phyloP scores from a whole-genome alignment of 2,797 vertebrate species.

The Manis pentadactyla region DNA sequence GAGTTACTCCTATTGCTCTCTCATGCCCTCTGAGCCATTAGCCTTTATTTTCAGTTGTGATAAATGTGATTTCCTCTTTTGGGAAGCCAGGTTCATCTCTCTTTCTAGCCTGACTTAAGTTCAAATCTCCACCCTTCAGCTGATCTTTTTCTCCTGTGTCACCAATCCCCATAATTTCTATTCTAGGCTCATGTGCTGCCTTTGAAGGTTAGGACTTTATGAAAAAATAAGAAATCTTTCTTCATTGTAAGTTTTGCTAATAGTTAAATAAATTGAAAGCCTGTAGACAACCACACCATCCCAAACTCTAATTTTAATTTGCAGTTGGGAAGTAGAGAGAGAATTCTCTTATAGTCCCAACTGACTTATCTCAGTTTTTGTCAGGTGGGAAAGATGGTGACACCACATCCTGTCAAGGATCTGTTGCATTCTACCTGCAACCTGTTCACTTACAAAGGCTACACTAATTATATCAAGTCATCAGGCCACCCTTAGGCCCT shows the following conservation, averaged over 20 bases:
- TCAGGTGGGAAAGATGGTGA: neutral
- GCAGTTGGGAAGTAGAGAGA: neutral
- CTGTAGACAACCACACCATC: neutral
- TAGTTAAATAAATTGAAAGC: neutral
- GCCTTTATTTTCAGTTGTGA: neutral
- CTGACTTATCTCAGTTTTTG: neutral
- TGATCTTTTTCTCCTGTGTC: neutral
- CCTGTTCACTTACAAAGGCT: neutral
- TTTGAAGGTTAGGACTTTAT: neutral
- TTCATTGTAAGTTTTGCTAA: neutral
- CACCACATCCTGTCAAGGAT: neutral
- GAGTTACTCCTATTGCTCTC: neutral
- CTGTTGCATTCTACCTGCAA: neutral
- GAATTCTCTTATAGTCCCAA: neutral
- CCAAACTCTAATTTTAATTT: neutral
- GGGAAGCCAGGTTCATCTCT: neutral
- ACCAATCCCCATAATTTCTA: neutral
- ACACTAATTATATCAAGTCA: neutral
- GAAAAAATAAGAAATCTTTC: neutral
- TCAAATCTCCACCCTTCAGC: neutral
- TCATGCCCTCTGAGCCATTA: neutral
- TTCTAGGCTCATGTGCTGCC: neutral
- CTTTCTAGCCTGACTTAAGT: neutral
- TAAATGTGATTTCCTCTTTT: neutral
- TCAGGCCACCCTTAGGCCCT: neutral